These are phyloP conservation scores for Uloborus diversus DNA, from an alignment of 1,140 invertebrate genomes.

Conservation along the genomic window DNA sequence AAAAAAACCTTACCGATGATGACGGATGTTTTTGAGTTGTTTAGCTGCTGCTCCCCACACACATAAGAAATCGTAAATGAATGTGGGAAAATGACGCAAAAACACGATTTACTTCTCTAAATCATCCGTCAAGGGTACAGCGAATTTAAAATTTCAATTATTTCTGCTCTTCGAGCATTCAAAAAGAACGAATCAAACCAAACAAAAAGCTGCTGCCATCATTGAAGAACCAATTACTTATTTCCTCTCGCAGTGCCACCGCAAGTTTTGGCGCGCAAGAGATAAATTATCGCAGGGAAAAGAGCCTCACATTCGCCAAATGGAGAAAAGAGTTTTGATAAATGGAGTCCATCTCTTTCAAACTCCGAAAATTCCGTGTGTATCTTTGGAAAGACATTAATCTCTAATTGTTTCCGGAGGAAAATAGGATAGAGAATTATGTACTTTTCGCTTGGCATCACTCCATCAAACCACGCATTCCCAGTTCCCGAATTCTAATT, in stretches of 20 bases:
- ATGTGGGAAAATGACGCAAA: not conserved
- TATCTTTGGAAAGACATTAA: constrained; percentile 31
- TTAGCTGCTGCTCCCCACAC: no score
- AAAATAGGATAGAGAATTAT: not conserved
- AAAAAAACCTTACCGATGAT: not conserved
- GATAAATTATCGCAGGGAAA: constrained; percentile 36
- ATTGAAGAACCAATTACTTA: not conserved
- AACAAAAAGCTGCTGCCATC: constrained; percentile 35
- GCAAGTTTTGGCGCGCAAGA: not conserved
- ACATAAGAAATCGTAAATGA: no score
- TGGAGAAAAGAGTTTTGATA: constrained; percentile 26
- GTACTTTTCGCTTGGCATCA: constrained; percentile 27
- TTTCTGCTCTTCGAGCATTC: not conserved
- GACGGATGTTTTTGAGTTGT: not conserved
- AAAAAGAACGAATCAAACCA: not conserved
- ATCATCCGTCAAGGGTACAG: constrained; percentile 6
- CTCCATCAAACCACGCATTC: not conserved
- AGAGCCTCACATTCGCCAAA: constrained; percentile 43
- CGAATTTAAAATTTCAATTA: constrained; percentile 39
- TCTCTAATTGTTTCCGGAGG: constrained; percentile 33
- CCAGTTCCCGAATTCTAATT: not conserved
- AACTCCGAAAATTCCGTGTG: constrained; percentile 18
- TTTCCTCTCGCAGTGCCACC: not conserved
- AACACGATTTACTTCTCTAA: constrained; percentile 7
- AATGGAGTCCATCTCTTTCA: not conserved